These are phyloP conservation scores for Drosophila sulfurigaster DNA, from an alignment of 1,140 invertebrate genomes.

Conservation along the genomic window DNA sequence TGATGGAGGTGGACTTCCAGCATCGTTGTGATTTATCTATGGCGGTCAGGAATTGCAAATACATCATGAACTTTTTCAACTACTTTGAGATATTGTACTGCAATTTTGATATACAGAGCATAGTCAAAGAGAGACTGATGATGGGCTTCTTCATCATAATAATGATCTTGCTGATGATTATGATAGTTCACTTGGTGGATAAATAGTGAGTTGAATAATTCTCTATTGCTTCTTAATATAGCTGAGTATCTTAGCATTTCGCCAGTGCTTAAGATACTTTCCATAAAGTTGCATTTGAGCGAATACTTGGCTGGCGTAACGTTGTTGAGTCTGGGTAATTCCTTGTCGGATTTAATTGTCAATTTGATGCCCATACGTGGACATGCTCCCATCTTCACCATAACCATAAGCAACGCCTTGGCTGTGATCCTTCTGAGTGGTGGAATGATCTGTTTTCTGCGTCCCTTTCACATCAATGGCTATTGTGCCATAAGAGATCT, in stretches of 20 bases:
- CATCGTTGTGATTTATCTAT: slow-evolving; percentile 7
- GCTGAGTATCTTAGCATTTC: slow-evolving; percentile 25
- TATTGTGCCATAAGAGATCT: slow-evolving; percentile 43
- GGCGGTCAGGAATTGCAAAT: background rate
- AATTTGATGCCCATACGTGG: slow-evolving; percentile 59
- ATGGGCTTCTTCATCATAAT: slow-evolving; percentile 23
- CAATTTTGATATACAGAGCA: background rate
- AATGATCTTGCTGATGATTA: background rate
- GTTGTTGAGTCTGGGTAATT: slow-evolving; percentile 53
- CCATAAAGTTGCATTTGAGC: slow-evolving; percentile 46
- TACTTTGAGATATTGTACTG: slow-evolving; percentile 36
- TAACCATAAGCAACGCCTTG: slow-evolving; percentile 45
- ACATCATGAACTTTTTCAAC: slow-evolving; percentile 22
- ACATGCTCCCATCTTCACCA: slow-evolving; percentile 54
- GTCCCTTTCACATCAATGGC: slow-evolving; percentile 50
- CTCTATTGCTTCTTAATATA: background rate
- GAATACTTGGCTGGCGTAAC: slow-evolving; percentile 60
- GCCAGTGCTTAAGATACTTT: slow-evolving; percentile 47
- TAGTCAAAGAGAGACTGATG: background rate
- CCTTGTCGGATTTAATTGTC: slow-evolving; percentile 44
- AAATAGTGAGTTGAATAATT: slow-evolving; percentile 3
- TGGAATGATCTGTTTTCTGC: slow-evolving; percentile 46
- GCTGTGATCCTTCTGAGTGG: slow-evolving; percentile 52
- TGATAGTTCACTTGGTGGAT: background rate
- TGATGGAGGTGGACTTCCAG: slow-evolving; percentile 17